Conservation (phyloP, 2,113 vertebrate species). For the Stegastes partitus region DNA sequence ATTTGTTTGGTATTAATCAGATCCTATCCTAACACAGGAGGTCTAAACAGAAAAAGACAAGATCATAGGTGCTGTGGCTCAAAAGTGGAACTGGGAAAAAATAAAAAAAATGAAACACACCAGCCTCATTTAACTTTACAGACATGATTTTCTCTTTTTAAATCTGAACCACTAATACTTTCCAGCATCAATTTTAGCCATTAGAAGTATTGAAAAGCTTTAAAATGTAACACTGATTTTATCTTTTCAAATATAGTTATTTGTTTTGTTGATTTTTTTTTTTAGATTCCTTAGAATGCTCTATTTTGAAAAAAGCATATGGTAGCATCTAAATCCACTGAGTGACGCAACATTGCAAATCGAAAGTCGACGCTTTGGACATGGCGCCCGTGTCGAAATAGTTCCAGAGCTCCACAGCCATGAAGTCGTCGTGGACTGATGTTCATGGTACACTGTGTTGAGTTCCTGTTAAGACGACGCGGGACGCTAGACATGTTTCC, state of each 20-base stretch:
- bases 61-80: neutral
- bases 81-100: neutral
- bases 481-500: neutral
- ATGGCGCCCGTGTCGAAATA: constrained; percentile 49
- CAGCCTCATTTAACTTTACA: neutral
- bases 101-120: neutral
- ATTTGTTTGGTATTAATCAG: neutral
- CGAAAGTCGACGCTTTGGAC: constrained; percentile 37
- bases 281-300: neutral
- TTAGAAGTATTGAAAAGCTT: neutral
- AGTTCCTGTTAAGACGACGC: neutral
- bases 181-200: neutral
- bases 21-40: neutral
- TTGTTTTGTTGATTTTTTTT: neutral
- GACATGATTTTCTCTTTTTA: neutral
- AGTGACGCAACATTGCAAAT: constrained; percentile 2
- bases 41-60: neutral
- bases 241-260: neutral
- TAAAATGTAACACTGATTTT: neutral
- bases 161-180: neutral
- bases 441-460: constrained; percentile 5
- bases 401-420: constrained; percentile 31
- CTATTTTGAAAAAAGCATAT: neutral
- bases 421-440: constrained; percentile 15
- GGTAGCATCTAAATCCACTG: neutral